phyloP scores from a whole-genome alignment of 35 echinoderm and acorn worm species.

The Apostichopus parvimensis region DNA sequence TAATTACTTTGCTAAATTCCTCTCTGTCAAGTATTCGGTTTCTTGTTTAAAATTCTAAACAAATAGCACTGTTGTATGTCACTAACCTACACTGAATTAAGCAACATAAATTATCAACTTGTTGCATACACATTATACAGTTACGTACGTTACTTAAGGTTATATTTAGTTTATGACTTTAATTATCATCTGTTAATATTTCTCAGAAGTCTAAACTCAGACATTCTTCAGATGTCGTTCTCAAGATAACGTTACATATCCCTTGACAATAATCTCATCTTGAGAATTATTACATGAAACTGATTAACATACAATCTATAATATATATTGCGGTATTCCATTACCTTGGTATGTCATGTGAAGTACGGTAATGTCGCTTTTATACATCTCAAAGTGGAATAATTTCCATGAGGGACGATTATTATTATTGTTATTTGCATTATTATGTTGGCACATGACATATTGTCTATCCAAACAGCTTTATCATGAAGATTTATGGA shows the following conservation, averaged over 20 bases:
- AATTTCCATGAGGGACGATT: no score
- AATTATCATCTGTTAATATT: not conserved
- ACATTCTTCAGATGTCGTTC: not conserved
- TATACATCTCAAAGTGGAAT: no score
- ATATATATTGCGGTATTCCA: not conserved
- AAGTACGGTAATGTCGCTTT: not conserved
- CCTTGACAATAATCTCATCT: not conserved
- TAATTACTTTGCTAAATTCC: no score
- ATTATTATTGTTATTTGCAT: no score
- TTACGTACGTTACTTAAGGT: no score
- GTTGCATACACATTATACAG: not conserved
- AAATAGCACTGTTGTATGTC: not conserved
- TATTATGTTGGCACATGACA: no score
- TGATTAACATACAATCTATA: not conserved
- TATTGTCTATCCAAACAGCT: no score
- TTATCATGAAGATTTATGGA: no score
- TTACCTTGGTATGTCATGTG: not conserved
- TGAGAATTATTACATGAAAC: not conserved
- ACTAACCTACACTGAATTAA: not conserved
- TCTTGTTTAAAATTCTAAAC: not conserved
- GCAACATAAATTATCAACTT: not conserved
- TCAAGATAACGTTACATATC: not conserved
- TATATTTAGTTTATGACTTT: not conserved
- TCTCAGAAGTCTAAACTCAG: not conserved
- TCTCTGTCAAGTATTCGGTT: no score